A percentile compares a stretch with the other conserved stretches of the same genome.
Conservation (phyloP, 2,797 vertebrate genomes). For the Amazonetta brasiliensis region DNA sequence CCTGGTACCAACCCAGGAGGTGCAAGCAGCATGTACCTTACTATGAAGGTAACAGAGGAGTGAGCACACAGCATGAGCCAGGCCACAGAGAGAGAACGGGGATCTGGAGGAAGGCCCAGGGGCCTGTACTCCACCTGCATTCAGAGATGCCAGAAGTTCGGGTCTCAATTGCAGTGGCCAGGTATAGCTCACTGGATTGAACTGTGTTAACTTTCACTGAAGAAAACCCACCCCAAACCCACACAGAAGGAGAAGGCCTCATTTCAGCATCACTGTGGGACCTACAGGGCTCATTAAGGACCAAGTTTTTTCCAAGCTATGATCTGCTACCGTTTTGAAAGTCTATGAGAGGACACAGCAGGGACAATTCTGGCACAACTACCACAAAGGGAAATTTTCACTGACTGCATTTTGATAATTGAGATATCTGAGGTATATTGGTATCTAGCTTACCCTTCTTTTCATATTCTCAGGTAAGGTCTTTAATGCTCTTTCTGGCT, state of each 20-base stretch:
- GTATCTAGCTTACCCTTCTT: not conserved
- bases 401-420: no score
- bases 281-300: not conserved
- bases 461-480: not conserved
- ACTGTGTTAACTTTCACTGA: not conserved
- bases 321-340: not conserved
- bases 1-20: not conserved
- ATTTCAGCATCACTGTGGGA: not conserved
- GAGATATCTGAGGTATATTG: not conserved
- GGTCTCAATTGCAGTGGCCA: not conserved
- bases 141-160: not conserved
- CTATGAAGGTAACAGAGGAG: not conserved
- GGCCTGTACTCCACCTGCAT: not conserved
- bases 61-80: not conserved
- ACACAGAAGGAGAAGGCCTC: not conserved
- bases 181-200: not conserved
- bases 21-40: accelerated
- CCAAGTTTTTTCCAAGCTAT: not conserved
- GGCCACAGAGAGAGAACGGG: accelerated
- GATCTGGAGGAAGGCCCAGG: not conserved
- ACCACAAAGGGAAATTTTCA: not conserved
- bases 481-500: not conserved
- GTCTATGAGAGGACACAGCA: not conserved
- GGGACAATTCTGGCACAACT: not conserved
- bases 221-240: not conserved